Evolutionary conservation across 1,140 invertebrate genomes (phyloP), one percentile per base, ranked within the genome.

Genomic region (Sitobion miscanthi): DNA sequence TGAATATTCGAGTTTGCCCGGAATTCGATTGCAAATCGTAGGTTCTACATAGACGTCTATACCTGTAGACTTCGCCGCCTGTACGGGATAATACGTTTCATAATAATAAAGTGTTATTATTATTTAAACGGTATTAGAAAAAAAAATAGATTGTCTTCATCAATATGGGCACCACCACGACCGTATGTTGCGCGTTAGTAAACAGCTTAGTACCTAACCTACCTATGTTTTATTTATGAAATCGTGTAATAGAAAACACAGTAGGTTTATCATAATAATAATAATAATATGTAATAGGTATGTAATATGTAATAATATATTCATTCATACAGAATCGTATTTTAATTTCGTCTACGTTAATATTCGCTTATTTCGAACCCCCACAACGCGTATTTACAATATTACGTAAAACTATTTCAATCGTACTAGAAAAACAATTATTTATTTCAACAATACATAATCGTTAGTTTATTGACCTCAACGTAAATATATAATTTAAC

Each of bases 401-500:
- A 35, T 89, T 54, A 89, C 49, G 87, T 54, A 89, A 88, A 89
- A 52, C 87, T 23, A n/a, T 54, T 35, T 38, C 20, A 89, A 89
- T 89, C 47, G n/a, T 49, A 54, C 87, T 89, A 54, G 87, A 52
- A 54, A 89, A 89, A 89, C 49, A 9, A 54, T 89, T 89, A 89
- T 52, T 54, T 54, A 89, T 89, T 89, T 54, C n/a, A 54, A 89
- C 49, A 38, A 89, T 54, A 89, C 47, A 54, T 89, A 89, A 52
- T 54, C 87, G 49, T 89, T 25, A 7, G 87, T 89, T 89, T 89
- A 54, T 89, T 38, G 49, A 89, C 86, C 87, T 89, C 87, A 89
- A n/a, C 6, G 8, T 89, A 89, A 54, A 89, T 89, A 54, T 89
- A 89, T 54, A 54, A 89, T 89, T 89, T 54, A 54, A 54, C 17